Percentiles rank a stretch among this genome's conserved stretches.
These are phyloP conservation scores for Drosophila incognita DNA, from an alignment of 2,888 invertebrate genomes.

Conservation along the genomic window DNA sequence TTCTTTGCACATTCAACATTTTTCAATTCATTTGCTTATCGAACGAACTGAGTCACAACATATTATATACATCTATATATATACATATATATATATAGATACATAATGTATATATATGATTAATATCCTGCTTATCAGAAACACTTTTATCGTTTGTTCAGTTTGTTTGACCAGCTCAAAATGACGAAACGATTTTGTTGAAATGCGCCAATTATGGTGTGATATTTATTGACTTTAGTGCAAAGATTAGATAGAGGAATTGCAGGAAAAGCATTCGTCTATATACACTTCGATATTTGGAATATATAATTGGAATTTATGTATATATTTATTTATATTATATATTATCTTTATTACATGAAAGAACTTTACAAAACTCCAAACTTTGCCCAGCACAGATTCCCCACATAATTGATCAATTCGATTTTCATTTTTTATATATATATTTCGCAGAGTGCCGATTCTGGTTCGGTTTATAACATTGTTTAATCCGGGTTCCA, in stretches of 20 bases:
- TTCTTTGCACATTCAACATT: background rate
- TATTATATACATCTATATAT: background rate
- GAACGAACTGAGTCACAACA: background rate
- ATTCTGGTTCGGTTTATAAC: background rate
- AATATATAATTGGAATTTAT: too few species aligned
- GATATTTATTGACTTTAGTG: slow-evolving; percentile 2
- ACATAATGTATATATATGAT: background rate
- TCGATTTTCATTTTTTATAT: background rate
- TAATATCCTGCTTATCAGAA: slow-evolving; percentile 2
- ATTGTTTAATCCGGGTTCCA: background rate
- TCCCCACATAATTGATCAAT: background rate
- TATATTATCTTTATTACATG: background rate
- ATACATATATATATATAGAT: too few species aligned
- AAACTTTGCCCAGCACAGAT: background rate
- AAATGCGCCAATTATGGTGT: slow-evolving; percentile 14
- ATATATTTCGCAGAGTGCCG: background rate
- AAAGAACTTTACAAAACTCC: background rate
- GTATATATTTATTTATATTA: background rate
- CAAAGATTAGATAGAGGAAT: slow-evolving; percentile 2
- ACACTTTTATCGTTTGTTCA: background rate
- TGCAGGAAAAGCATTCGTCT: background rate
- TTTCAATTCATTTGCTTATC: background rate
- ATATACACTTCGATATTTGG: background rate
- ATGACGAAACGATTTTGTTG: slow-evolving; percentile 10
- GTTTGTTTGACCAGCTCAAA: slow-evolving; percentile 6